Evolutionary conservation across 1,140 invertebrate species (phyloP).

Genomic region (Neomicropteryx cornuta): DNA sequence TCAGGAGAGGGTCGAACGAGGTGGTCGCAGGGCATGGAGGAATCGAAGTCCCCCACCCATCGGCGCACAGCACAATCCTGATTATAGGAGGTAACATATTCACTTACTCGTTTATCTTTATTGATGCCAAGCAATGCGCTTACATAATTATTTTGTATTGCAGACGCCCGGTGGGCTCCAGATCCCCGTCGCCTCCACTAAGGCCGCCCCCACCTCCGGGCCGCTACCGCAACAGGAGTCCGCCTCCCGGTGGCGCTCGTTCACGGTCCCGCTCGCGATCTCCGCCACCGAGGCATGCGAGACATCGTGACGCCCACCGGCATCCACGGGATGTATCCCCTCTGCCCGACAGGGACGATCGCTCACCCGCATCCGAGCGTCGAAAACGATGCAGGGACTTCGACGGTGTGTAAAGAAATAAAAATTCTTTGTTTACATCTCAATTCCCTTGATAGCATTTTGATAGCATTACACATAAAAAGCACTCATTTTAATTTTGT

Average conservation of each 20-base stretch:
- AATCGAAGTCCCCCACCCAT: conserved; percentile 8
- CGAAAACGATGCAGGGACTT: conserved; percentile 66
- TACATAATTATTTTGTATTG: conserved; percentile 9
- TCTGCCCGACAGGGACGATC: conserved; percentile 16
- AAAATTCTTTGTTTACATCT: conserved; percentile 3
- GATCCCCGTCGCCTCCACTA: conserved; percentile 19
- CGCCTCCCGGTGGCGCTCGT: conserved; percentile 19
- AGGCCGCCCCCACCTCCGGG: conserved; percentile 26
- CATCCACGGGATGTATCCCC: too few species aligned
- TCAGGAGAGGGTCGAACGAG: too few species aligned
- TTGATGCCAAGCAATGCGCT: too few species aligned
- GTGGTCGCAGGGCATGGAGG: neutral
- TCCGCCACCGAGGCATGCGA: too few species aligned
- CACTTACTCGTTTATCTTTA: too few species aligned
- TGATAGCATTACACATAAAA: too few species aligned
- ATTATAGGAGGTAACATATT: too few species aligned
- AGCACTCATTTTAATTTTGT: too few species aligned
- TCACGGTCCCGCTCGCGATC: too few species aligned
- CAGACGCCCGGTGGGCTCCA: conserved; percentile 24
- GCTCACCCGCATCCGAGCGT: too few species aligned
- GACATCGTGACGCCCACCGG: too few species aligned
- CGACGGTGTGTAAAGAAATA: conserved; percentile 43
- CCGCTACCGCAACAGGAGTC: conserved; percentile 32
- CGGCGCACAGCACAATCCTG: too few species aligned
- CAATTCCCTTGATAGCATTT: conserved; percentile 15